phyloP scores from a whole-genome alignment of 2,888 invertebrate genomes.

The Acanthosepion esculentum region DNA sequence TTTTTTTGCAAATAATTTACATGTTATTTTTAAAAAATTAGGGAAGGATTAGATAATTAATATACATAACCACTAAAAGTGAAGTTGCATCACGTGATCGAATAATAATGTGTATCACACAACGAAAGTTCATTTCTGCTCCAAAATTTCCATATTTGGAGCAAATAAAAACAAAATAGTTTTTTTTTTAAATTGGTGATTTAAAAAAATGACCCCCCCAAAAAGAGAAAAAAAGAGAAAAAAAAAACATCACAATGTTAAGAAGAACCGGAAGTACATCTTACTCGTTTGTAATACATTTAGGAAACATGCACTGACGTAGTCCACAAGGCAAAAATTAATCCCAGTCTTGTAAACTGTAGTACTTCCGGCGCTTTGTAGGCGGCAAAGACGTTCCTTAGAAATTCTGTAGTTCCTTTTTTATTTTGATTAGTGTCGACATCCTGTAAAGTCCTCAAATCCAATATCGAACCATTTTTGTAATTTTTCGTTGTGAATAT shows the following conservation, averaged over 20 bases:
- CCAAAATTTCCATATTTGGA: not conserved
- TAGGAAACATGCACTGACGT: not conserved
- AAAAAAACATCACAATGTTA: not conserved
- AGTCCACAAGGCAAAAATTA: not conserved
- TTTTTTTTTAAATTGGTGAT: not conserved
- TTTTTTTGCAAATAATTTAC: not conserved
- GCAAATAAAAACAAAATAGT: not conserved
- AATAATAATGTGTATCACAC: not conserved
- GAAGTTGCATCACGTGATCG: not conserved
- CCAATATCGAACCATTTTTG: constrained; percentile 33
- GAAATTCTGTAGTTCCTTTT: not conserved
- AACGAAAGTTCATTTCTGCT: not conserved
- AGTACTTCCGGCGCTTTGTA: constrained; percentile 15
- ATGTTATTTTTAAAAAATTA: not conserved
- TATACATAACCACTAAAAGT: not conserved
- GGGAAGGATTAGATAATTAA: not conserved
- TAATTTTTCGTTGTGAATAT: constrained; percentile 22
- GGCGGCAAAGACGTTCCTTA: not conserved
- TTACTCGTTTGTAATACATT: not conserved
- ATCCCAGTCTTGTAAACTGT: not conserved
- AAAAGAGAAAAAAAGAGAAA: not conserved
- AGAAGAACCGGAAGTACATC: not conserved
- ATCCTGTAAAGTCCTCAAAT: not conserved
- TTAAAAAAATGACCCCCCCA: not conserved
- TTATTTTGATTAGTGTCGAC: not conserved